Evolutionary conservation across 2,113 vertebrate genomes (phyloP).

Genomic region (Paramormyrops kingsleyae): DNA sequence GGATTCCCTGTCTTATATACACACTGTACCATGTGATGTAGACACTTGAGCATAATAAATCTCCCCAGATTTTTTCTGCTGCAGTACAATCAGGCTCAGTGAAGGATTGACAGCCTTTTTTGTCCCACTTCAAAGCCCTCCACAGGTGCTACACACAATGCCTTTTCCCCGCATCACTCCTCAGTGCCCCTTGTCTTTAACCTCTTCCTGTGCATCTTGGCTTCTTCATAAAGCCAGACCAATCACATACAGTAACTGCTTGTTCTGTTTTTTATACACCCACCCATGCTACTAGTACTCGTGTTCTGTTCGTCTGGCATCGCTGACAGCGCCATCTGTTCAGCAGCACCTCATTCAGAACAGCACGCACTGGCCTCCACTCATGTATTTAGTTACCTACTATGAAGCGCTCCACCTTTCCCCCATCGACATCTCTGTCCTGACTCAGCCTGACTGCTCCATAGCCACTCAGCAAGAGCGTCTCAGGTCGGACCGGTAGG

Average conservation of each 20-base stretch:
- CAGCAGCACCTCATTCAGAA: neutral
- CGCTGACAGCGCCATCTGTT: neutral
- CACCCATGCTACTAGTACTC: neutral
- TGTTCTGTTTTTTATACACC: neutral
- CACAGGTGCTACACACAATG: neutral
- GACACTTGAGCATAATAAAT: conserved; percentile 6
- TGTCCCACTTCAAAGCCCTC: neutral
- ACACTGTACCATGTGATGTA: neutral
- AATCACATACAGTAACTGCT: neutral
- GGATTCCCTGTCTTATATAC: conserved; percentile 10
- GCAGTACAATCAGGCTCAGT: neutral
- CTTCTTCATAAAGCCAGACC: neutral
- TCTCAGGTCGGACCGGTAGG: neutral
- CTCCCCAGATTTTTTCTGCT: neutral
- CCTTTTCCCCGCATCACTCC: neutral
- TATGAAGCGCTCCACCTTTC: neutral
- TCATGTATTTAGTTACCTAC: neutral
- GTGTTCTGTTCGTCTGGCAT: neutral
- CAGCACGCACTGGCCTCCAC: neutral
- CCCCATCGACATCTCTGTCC: neutral
- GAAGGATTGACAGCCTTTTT: neutral
- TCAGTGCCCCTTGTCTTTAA: neutral
- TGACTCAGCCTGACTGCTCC: neutral
- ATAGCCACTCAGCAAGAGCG: neutral
- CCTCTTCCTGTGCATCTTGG: neutral